Conservation (phyloP, 2,888 invertebrate genomes). For the Eristalinus sepulchralis region DNA sequence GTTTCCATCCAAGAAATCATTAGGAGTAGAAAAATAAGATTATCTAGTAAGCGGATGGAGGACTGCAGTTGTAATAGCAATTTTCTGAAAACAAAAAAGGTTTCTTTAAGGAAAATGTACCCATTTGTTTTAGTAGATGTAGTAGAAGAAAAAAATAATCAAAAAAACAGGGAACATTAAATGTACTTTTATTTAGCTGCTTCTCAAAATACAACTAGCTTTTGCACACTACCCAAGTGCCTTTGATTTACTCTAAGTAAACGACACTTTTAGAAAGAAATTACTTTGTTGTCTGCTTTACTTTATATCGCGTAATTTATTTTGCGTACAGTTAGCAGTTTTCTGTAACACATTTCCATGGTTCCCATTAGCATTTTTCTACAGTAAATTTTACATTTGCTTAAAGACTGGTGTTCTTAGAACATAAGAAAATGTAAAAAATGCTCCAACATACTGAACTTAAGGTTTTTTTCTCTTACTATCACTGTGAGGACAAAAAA, state of each 20-base stretch:
- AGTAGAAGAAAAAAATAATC: not conserved
- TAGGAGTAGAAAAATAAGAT: conserved; percentile 8
- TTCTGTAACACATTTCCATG: too few species aligned
- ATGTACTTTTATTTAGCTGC: not conserved
- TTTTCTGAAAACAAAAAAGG: not conserved
- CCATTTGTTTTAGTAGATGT: not conserved
- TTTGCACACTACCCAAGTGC: not conserved
- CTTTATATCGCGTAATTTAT: not conserved
- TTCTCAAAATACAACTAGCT: not conserved
- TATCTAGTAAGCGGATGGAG: not conserved
- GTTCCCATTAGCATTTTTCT: too few species aligned
- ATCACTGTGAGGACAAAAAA: too few species aligned
- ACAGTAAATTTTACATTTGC: too few species aligned
- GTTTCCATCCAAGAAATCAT: not conserved
- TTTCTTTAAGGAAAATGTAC: not conserved
- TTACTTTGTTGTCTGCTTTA: not conserved
- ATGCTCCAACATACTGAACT: too few species aligned
- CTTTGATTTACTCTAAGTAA: not conserved
- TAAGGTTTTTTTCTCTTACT: too few species aligned
- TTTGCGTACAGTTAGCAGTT: too few species aligned
- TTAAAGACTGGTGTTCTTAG: too few species aligned
- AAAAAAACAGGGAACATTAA: not conserved
- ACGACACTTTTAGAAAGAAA: not conserved
- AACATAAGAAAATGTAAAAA: too few species aligned
- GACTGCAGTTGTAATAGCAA: not conserved